Percentiles rank a stretch among this genome's conserved stretches.
Conservation (phyloP, 2,888 invertebrate genomes). For the Odontocolon sp. region DNA sequence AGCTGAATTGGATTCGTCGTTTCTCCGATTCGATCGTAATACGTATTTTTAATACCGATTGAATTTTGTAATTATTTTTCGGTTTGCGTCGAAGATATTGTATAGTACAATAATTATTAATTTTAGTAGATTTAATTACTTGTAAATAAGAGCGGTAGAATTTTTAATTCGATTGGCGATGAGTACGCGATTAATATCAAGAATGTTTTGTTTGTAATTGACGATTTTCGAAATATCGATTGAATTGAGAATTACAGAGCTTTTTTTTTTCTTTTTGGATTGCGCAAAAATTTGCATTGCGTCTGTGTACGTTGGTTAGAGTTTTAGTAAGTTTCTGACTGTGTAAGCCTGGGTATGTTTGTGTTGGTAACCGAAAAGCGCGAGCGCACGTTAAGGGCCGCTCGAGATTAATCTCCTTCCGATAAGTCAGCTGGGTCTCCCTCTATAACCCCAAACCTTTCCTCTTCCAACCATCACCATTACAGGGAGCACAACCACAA, state of each 20-base stretch:
- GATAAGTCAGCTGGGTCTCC: slow-evolving; percentile 52
- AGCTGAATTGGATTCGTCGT: not conserved
- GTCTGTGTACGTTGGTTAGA: not conserved
- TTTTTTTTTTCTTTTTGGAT: too few species aligned
- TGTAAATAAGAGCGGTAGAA: too few species aligned
- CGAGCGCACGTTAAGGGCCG: slow-evolving; percentile 27
- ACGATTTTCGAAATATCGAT: too few species aligned
- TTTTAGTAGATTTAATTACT: slow-evolving; percentile 25
- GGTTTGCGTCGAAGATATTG: slow-evolving; percentile 12
- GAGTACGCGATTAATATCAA: too few species aligned
- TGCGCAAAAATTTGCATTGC: not conserved
- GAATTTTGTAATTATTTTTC: not conserved
- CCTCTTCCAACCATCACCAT: slow-evolving; percentile 1
- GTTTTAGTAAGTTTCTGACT: not conserved
- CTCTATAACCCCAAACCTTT: not conserved
- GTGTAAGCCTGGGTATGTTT: slow-evolving; percentile 18
- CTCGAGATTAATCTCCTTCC: slow-evolving; percentile 58
- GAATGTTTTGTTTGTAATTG: too few species aligned
- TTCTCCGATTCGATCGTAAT: slow-evolving; percentile 2
- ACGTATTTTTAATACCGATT: slow-evolving; percentile 23
- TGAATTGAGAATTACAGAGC: too few species aligned
- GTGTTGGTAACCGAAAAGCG: slow-evolving; percentile 30
- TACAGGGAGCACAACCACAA: slow-evolving; percentile 14
- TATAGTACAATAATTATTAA: slow-evolving; percentile 17
- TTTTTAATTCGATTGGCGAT: too few species aligned